Evolutionary conservation across 2,113 vertebrate species (phyloP).

Genomic region (Indri indri): DNA sequence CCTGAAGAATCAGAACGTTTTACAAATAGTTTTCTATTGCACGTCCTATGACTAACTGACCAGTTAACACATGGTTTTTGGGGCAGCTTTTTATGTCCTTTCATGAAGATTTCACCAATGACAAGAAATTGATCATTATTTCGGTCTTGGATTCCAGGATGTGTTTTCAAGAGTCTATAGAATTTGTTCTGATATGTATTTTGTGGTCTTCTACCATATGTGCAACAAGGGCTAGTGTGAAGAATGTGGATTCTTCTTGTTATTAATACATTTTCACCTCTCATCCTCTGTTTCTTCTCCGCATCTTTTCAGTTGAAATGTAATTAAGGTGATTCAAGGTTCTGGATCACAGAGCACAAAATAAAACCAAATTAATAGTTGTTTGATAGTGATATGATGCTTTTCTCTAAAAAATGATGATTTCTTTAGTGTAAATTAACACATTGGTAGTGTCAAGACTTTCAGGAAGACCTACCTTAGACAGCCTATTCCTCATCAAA

Average conservation of each 20-base stretch:
- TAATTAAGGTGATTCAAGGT: not conserved
- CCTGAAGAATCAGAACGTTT: not conserved
- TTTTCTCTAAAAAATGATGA: not conserved
- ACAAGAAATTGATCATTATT: not conserved
- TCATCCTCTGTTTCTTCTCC: not conserved
- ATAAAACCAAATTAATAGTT: not conserved
- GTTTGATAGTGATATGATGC: not conserved
- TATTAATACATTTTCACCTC: not conserved
- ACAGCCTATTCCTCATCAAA: not conserved
- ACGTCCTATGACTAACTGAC: not conserved
- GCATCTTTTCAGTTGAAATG: not conserved
- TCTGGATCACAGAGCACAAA: not conserved
- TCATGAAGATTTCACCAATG: not conserved
- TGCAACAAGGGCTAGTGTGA: not conserved
- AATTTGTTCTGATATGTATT: not conserved
- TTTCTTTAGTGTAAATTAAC: constrained; percentile 13
- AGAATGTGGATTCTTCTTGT: not conserved
- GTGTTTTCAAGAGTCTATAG: not conserved
- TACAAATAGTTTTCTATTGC: not conserved
- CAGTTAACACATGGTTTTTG: not conserved
- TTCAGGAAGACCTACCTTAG: not conserved
- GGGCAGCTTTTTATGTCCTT: not conserved
- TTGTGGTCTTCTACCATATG: rapidly evolving
- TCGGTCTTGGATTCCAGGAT: not conserved
- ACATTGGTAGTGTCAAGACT: not conserved